Percentiles rank a stretch among this genome's conserved stretches.
phyloP scores from a whole-genome alignment of 2,113 vertebrate species.

The Zosterops hypoxanthus region DNA sequence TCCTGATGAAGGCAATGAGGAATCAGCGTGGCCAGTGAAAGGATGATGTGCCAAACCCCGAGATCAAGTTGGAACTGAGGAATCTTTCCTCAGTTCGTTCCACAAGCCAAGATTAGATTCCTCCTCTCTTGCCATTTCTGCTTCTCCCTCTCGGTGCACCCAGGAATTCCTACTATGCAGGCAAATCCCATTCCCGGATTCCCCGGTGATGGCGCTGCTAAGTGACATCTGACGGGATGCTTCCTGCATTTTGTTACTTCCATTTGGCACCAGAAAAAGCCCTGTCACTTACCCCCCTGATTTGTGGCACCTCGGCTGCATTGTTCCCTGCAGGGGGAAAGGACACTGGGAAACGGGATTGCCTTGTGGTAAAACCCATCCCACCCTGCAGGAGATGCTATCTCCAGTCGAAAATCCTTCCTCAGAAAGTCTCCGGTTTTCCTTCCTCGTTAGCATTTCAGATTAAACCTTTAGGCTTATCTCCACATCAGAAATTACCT shows the following conservation, averaged over 20 bases:
- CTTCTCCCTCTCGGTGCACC: background rate
- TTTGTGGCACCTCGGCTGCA: background rate
- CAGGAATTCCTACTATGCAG: constrained; percentile 63
- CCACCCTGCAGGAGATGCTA: background rate
- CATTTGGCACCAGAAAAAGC: constrained; percentile 47
- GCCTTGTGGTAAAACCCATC: background rate
- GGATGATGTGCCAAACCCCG: background rate
- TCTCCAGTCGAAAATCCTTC: background rate
- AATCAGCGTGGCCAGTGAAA: background rate
- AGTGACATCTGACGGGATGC: constrained; percentile 66
- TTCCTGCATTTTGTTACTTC: constrained; percentile 65
- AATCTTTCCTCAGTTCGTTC: background rate
- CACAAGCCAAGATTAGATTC: constrained; percentile 17
- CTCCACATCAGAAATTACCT: constrained; percentile 22
- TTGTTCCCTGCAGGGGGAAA: background rate
- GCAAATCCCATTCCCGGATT: constrained; percentile 57
- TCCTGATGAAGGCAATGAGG: background rate
- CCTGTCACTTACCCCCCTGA: constrained; percentile 55
- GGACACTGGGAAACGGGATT: background rate
- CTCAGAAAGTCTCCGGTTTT: background rate
- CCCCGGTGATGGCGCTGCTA: constrained; percentile 28
- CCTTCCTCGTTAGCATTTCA: constrained; percentile 38
- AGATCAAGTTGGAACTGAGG: constrained; percentile 7
- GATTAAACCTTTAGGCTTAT: constrained; percentile 44
- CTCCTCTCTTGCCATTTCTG: constrained; percentile 40